A percentile compares a stretch with the other conserved stretches of the same genome.
phyloP scores from a whole-genome alignment of 2,888 invertebrate genomes.

The Agrochola litura region DNA sequence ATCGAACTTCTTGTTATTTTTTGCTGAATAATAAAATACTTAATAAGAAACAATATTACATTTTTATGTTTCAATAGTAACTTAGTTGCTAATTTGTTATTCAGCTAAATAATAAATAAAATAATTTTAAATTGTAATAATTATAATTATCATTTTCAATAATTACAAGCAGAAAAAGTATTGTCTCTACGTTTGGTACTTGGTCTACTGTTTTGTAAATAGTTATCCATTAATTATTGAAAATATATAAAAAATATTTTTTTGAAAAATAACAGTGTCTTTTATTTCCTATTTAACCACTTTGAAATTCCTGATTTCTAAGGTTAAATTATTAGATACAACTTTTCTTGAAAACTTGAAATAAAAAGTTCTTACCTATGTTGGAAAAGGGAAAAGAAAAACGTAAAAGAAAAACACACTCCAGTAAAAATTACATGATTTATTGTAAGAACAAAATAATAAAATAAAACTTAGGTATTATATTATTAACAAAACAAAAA shows the following conservation, averaged over 20 bases:
- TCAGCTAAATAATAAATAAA: constrained; percentile 35
- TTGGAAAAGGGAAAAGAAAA: background rate
- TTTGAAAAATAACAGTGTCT: background rate
- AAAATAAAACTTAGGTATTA: background rate
- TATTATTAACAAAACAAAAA: no score
- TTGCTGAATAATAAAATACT: constrained; percentile 26
- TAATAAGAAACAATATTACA: background rate
- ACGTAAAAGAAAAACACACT: background rate
- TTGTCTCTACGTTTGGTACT: constrained; percentile 66
- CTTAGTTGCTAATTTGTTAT: constrained; percentile 13
- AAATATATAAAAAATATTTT: constrained; percentile 40
- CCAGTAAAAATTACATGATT: background rate
- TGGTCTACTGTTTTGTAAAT: constrained; percentile 69
- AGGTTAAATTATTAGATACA: background rate
- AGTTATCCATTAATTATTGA: constrained; percentile 43
- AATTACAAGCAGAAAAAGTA: constrained; percentile 44
- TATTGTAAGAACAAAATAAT: background rate
- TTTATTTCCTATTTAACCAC: background rate
- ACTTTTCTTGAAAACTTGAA: background rate
- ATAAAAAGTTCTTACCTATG: background rate
- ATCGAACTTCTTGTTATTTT: constrained; percentile 34
- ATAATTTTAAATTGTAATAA: constrained; percentile 31
- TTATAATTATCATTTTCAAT: constrained; percentile 37
- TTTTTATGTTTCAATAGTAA: background rate
- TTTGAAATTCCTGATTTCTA: background rate